These are phyloP conservation scores for Zelleria hepariella DNA, from an alignment of 2,888 invertebrate species.

Conservation along the genomic window DNA sequence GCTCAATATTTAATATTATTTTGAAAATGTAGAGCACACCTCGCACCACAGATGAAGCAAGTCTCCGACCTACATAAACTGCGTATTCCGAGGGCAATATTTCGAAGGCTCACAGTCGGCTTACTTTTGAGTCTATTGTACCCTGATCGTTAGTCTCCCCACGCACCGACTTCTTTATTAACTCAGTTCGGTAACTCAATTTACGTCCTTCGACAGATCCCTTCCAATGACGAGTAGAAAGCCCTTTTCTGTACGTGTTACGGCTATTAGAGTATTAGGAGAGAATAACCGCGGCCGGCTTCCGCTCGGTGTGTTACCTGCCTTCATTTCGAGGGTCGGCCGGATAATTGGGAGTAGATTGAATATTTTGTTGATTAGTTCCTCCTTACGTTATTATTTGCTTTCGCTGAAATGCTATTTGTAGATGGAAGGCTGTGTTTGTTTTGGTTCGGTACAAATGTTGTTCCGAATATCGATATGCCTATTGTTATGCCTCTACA, in stretches of 20 bases:
- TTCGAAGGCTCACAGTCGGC: background rate
- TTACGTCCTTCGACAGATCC: slow-evolving; percentile 18
- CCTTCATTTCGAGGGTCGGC: background rate
- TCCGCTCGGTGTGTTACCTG: background rate
- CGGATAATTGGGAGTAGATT: background rate
- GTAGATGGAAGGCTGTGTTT: too few species aligned
- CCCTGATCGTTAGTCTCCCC: slow-evolving; percentile 35
- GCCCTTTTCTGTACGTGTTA: slow-evolving; percentile 1
- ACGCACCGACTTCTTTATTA: slow-evolving; percentile 56
- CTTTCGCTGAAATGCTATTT: background rate
- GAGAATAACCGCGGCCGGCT: background rate
- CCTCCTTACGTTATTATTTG: background rate
- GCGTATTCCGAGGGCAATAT: background rate
- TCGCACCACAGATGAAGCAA: background rate
- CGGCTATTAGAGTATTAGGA: background rate
- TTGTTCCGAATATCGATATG: too few species aligned
- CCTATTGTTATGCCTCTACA: too few species aligned
- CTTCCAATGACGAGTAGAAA: slow-evolving; percentile 2
- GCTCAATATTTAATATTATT: background rate
- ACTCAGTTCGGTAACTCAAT: slow-evolving; percentile 61
- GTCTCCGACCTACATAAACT: slow-evolving; percentile 23
- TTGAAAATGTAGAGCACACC: background rate
- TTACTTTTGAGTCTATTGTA: slow-evolving; percentile 19
- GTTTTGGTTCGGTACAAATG: too few species aligned
- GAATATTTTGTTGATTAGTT: background rate